Evolutionary conservation across 2,113 vertebrate genomes (phyloP), one percentile per base, ranked within the genome.

Genomic region (Aegithalos caudatus): DNA sequence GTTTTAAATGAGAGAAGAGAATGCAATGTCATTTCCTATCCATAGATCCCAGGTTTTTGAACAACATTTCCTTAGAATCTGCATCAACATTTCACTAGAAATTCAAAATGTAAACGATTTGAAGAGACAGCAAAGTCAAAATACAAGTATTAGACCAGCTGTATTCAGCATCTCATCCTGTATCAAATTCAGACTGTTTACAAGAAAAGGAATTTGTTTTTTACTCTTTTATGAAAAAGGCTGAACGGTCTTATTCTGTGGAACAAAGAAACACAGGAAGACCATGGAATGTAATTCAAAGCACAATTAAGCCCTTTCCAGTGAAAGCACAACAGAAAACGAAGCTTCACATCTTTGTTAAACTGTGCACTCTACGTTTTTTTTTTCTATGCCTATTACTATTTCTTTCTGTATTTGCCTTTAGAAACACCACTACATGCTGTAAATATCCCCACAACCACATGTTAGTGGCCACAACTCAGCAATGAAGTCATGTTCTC

Each of bases 1-100:
- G 58, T 73, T 95, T 82, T 65, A 94, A 92, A 94, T 87, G 58
- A 96, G 50, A 87, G 70, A 91, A 90, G 51, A 95, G 60, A 60
- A 42, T 66, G 73, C 72, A 18, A 93, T 86, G 74, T 92, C 85
- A 83, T 90, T 96, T 95, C 48, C 72, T 62, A 92, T 90, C 70
- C 56, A 50, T 10, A 91, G 81, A 88, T 58, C 18, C 67, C 33
- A 66, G 47, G 10, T 66, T 92, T 93, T 82, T 86, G 35, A 96
- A 86, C 61, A 93, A 84, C 62, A 64, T 82, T 88, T 83, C 54
- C 51, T 86, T 91, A 61, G 71, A 92, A 51, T 82, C 74, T 67
- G 21, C 57, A 85, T 83, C 85, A 76, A 86, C 79, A 62, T 96
- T 91, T 95, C 88, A 58, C 33, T 82, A 88, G 81, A 94, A 93